A percentile compares a stretch with the other conserved stretches of the same genome.
These are phyloP conservation scores for Dasysyrphus tricinctus DNA, from an alignment of 2,888 invertebrate species.

Conservation along the genomic window DNA sequence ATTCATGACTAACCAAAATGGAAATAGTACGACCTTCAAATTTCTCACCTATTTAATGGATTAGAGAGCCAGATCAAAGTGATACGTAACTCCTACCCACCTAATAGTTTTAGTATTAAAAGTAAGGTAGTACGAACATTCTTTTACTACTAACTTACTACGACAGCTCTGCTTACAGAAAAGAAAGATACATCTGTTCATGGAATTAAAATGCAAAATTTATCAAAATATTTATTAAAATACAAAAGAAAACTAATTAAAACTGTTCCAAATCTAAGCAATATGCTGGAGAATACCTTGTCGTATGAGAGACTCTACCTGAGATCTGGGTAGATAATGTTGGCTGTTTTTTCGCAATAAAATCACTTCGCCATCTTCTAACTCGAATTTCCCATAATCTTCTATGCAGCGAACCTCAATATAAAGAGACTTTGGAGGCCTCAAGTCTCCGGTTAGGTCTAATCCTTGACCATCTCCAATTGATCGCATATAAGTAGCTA, in stretches of 20 bases:
- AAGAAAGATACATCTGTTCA: neutral
- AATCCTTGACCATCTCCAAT: slow-evolving; percentile 92
- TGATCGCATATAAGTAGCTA: slow-evolving; percentile 95
- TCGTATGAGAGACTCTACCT: slow-evolving; percentile 95
- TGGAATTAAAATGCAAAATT: neutral
- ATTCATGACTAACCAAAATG: no score
- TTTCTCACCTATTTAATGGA: no score
- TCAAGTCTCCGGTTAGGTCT: slow-evolving; percentile 93
- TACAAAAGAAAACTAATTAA: slow-evolving; percentile 9
- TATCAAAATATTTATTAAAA: slow-evolving; percentile 39
- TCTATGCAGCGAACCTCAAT: slow-evolving; percentile 95
- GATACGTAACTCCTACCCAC: no score
- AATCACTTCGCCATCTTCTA: slow-evolving; percentile 96
- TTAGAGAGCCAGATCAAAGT: no score
- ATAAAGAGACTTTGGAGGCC: slow-evolving; percentile 96
- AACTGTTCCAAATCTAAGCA: slow-evolving; percentile 77
- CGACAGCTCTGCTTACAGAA: neutral
- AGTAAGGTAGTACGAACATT: no score
- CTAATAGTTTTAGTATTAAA: no score
- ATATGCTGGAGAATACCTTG: slow-evolving; percentile 95
- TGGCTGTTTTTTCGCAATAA: slow-evolving; percentile 95
- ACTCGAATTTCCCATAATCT: slow-evolving; percentile 97
- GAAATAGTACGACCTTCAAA: no score
- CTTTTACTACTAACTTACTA: neutral
- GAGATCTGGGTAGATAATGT: slow-evolving; percentile 93